These are phyloP conservation scores for Ruditapes philippinarum DNA, from an alignment of 1,140 invertebrate species.

Conservation along the genomic window DNA sequence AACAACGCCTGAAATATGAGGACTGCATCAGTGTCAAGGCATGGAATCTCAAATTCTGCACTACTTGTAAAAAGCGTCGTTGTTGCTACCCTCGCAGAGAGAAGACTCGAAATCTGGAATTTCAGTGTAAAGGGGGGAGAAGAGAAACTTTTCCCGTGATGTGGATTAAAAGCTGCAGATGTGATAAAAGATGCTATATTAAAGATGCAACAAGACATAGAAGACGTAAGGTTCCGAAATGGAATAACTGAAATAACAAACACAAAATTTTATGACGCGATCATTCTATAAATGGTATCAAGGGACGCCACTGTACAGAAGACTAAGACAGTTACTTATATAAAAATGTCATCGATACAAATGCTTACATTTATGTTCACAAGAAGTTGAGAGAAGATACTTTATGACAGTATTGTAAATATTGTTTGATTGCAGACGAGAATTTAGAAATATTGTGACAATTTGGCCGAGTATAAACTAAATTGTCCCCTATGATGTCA, in stretches of 20 bases:
- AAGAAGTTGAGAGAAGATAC: too few species aligned
- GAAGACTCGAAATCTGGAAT: constrained; percentile 88
- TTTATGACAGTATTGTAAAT: too few species aligned
- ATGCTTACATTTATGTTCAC: too few species aligned
- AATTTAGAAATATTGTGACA: too few species aligned
- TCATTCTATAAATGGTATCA: too few species aligned
- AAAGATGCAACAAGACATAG: neutral
- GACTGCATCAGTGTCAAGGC: constrained; percentile 89
- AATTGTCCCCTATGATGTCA: too few species aligned
- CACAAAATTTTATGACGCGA: too few species aligned
- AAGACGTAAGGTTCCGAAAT: neutral
- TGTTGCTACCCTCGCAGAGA: constrained; percentile 89
- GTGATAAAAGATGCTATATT: constrained; percentile 74
- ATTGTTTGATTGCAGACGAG: too few species aligned
- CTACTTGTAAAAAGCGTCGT: constrained; percentile 88
- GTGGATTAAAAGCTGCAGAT: constrained; percentile 83
- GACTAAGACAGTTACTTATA: too few species aligned
- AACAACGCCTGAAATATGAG: constrained; percentile 89
- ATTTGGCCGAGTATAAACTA: too few species aligned
- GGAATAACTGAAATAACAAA: neutral
- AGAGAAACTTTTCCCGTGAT: constrained; percentile 75
- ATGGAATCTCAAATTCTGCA: constrained; percentile 90
- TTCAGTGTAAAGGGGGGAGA: constrained; percentile 78
- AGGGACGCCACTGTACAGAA: too few species aligned
- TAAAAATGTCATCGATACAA: too few species aligned